phyloP scores from a whole-genome alignment of 2,797 vertebrate genomes.

The Zalophus californianus region DNA sequence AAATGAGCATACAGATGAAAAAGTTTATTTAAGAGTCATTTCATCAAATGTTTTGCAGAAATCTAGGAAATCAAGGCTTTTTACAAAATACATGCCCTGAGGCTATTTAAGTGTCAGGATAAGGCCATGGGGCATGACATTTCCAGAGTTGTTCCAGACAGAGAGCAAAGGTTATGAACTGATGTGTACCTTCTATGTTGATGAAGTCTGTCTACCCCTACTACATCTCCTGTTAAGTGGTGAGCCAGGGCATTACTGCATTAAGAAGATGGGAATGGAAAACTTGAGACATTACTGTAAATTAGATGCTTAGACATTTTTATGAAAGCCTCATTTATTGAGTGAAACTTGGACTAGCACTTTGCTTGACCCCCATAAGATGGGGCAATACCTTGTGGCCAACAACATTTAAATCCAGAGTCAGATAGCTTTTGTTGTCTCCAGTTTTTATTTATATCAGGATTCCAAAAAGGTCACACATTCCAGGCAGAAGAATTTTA shows the following conservation, averaged over 20 bases:
- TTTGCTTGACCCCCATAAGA: neutral
- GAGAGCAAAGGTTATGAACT: neutral
- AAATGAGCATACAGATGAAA: neutral
- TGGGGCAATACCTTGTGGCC: neutral
- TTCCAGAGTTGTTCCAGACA: neutral
- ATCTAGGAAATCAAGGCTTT: neutral
- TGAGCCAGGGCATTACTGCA: neutral
- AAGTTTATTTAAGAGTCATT: neutral
- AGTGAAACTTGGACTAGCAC: neutral
- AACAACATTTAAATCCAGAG: neutral
- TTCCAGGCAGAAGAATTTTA: neutral
- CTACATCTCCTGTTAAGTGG: neutral
- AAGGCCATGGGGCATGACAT: neutral
- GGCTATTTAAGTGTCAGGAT: neutral
- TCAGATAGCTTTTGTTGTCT: neutral
- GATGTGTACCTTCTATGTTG: neutral
- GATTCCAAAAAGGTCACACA: neutral
- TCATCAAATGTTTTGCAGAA: neutral
- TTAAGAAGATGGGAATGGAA: neutral
- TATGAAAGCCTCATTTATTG: neutral
- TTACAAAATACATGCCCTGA: neutral
- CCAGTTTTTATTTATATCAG: neutral
- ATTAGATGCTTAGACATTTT: neutral
- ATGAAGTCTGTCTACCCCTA: neutral
- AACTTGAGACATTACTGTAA: neutral